Percentiles rank a stretch among this genome's conserved stretches.
Evolutionary conservation across 2,113 vertebrate genomes (phyloP).

Genomic region (Crypturellus undulatus): DNA sequence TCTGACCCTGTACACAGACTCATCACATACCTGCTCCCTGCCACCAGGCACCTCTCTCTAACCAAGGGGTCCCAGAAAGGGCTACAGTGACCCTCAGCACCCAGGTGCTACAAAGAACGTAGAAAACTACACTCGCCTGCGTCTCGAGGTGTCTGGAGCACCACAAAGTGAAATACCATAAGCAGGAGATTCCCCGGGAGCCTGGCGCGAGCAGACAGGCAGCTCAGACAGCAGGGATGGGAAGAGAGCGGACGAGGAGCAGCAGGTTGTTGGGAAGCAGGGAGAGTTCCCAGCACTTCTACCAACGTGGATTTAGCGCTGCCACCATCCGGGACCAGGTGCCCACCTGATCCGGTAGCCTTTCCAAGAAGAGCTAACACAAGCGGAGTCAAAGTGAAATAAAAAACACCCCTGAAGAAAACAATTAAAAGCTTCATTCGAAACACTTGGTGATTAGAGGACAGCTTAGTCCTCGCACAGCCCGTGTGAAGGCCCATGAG

Average conservation of each 20-base stretch:
- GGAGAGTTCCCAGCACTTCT: neutral
- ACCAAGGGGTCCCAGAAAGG: neutral
- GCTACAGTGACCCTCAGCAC: neutral
- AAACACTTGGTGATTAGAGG: neutral
- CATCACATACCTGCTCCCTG: neutral
- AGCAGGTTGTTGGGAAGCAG: neutral
- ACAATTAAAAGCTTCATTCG: neutral
- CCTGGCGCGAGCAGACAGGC: neutral
- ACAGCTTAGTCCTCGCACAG: no score
- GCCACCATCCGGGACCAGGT: neutral
- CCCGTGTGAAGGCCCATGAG: neutral
- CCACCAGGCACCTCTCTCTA: neutral
- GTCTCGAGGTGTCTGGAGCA: neutral
- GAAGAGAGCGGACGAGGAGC: neutral
- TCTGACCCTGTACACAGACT: no score
- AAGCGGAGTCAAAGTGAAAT: neutral
- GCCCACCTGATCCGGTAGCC: neutral
- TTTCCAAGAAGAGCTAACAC: neutral
- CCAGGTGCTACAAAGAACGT: neutral
- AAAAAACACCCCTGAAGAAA: neutral
- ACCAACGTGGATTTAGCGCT: rapidly evolving
- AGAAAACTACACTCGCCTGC: neutral
- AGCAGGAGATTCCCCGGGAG: neutral
- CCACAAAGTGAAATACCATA: neutral
- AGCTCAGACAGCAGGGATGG: neutral